Conservation (phyloP, 2,888 invertebrate species). For the Trachelus iudaicus region DNA sequence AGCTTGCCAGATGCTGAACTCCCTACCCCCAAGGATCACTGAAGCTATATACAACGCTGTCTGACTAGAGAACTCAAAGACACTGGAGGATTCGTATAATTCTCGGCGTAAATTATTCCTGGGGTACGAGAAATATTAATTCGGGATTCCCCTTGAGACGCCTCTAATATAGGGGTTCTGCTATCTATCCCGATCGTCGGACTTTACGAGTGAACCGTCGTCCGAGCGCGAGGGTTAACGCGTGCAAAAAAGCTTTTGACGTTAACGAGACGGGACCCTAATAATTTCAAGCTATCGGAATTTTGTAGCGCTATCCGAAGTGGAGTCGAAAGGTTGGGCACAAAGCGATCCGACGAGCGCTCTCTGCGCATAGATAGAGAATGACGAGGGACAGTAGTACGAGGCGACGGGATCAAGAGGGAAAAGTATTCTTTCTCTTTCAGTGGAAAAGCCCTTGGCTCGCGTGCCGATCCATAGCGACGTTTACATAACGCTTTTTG, state of each 20-base stretch:
- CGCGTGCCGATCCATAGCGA: background rate
- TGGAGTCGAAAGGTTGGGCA: background rate
- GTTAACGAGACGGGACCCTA: background rate
- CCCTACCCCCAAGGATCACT: background rate
- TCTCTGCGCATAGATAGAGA: background rate
- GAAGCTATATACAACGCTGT: background rate
- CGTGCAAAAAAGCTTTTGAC: background rate
- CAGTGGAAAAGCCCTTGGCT: background rate
- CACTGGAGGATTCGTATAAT: background rate
- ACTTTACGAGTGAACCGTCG: background rate
- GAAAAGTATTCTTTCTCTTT: background rate
- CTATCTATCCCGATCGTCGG: background rate
- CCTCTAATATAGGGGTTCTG: background rate
- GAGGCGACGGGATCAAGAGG: background rate
- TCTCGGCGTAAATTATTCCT: background rate
- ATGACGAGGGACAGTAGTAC: background rate
- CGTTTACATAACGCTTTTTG: background rate
- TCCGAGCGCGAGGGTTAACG: background rate
- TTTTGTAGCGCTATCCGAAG: background rate
- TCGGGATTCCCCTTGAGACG: background rate
- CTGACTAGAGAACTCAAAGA: background rate
- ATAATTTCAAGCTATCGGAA: background rate
- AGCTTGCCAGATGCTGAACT: background rate
- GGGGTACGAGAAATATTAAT: background rate
- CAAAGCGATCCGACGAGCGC: background rate